Evolutionary conservation across 1,140 invertebrate genomes (phyloP), one percentile per base, ranked within the genome.

Genomic region (Patella vulgata): DNA sequence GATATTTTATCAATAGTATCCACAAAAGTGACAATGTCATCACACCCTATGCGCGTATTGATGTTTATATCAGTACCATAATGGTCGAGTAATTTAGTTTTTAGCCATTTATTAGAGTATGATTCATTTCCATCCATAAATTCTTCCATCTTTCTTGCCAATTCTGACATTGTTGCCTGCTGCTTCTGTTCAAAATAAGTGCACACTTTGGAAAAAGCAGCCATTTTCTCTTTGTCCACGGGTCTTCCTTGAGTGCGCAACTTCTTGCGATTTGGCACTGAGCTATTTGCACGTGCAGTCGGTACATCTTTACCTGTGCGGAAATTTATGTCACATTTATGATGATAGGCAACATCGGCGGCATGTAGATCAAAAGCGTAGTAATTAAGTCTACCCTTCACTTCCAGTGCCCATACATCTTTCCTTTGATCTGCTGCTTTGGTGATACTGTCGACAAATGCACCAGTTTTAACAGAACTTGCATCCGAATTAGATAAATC

Each of bases 91-190:
- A 62, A 8, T 43, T 63, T 63, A 19, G 3, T 40, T 25, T 60
- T 53, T 59, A 62, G 62, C 21, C 57, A 46, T 36, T 57, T 62
- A 19, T 27, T n/a, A 12, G 23, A 57, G 28, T 44, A 67, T 43
- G 65, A 33, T 28, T 43, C 39, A n/a, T 40, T 14, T 36, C 50
- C 58, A 51, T 59, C 27, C 11, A 47, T 11, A 47, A 1, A 9
- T 8, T 47, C 9, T 11, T 19, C 44, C 44, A n/a, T 47, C 11
- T 23, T 47, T 19, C 27, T 25, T 23, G 27, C 44, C 44, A 47
- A 47, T 11, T 47, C 44, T 12, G 19, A 25, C 9, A 47, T 25
- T 1, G 44, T n/a, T 8, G 27, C 2, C n/a, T 47, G 44, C 9
- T 47, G 19, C 21, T 19, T 23, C 11, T 47, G 1, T 23, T 23